These are phyloP conservation scores for Drosophila erecta DNA, from an alignment of 1,140 invertebrate species.

Conservation along the genomic window DNA sequence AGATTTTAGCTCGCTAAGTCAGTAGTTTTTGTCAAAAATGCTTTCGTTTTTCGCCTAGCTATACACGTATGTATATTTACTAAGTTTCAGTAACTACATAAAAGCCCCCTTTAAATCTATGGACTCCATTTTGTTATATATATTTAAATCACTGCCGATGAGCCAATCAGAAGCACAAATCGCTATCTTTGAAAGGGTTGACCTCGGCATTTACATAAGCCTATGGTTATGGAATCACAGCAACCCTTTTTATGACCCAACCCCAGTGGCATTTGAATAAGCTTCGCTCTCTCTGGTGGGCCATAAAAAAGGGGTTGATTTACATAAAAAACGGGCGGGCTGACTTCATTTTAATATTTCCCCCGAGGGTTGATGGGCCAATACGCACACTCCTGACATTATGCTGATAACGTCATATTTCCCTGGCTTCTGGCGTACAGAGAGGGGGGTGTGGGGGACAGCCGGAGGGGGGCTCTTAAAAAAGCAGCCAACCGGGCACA, in stretches of 20 bases:
- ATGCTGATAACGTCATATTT: slow-evolving; percentile 58
- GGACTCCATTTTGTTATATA: slow-evolving; percentile 63
- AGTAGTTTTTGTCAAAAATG: too few relatives aligned
- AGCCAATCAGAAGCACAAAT: slow-evolving; percentile 52
- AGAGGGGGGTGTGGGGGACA: not conserved
- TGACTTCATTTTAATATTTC: slow-evolving; percentile 78
- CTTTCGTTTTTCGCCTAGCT: too few relatives aligned
- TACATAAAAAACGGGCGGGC: slow-evolving; percentile 63
- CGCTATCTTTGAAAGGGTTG: slow-evolving; percentile 63
- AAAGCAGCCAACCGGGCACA: slow-evolving; percentile 57
- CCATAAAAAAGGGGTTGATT: slow-evolving; percentile 73
- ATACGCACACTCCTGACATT: slow-evolving; percentile 63
- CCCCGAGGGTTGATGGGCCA: slow-evolving; percentile 47
- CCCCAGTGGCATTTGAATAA: slow-evolving; percentile 68
- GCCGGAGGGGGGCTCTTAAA: slow-evolving; percentile 45
- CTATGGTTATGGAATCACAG: slow-evolving; percentile 62
- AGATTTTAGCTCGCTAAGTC: not conserved
- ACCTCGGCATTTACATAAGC: slow-evolving; percentile 68
- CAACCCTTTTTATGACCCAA: slow-evolving; percentile 67
- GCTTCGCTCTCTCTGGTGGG: slow-evolving; percentile 47
- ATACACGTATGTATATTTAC: too few relatives aligned
- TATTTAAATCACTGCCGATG: slow-evolving; percentile 48
- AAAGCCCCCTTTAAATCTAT: too few relatives aligned
- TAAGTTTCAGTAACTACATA: too few relatives aligned
- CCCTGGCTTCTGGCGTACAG: not conserved